Evolutionary conservation across 2,113 vertebrate species (phyloP).

Genomic region (Pyxicephalus adspersus): DNA sequence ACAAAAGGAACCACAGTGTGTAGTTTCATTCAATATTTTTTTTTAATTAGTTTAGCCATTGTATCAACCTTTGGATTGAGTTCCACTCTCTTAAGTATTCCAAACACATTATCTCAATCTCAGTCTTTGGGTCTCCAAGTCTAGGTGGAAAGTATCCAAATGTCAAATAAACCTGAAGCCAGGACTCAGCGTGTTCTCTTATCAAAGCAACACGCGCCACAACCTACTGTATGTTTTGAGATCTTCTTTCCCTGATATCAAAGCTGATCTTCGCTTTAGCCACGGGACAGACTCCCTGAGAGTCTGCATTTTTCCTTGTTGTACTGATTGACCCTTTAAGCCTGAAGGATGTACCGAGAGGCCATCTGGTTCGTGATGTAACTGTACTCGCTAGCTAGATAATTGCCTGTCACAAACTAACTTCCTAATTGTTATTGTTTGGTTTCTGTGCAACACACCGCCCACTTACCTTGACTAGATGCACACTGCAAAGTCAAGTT

Average conservation of each 20-base stretch:
- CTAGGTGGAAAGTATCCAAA: conserved; percentile 23
- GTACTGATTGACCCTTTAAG: conserved; percentile 36
- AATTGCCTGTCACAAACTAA: conserved; percentile 22
- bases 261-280: conserved; percentile 13
- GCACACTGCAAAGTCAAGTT: neutral
- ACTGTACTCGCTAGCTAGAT: conserved; percentile 1
- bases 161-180: conserved; percentile 14
- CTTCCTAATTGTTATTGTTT: conserved; percentile 8
- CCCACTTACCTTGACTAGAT: neutral
- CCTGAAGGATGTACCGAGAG: conserved; percentile 7
- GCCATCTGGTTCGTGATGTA: conserved; percentile 11
- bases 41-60: conserved; percentile 32
- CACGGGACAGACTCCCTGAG: conserved; percentile 23
- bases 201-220: conserved; percentile 21
- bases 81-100: conserved; percentile 40
- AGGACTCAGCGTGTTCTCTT: conserved; percentile 34
- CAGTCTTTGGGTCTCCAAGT: conserved; percentile 29
- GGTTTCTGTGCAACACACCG: neutral
- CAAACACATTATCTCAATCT: conserved; percentile 33
- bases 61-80: conserved; percentile 12
- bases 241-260: conserved; percentile 35
- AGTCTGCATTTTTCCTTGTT: conserved; percentile 34
- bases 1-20: neutral
- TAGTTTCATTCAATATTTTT: conserved; percentile 31
- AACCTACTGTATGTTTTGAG: conserved; percentile 12